These are phyloP conservation scores for Euglossa dilemma DNA, from an alignment of 1,140 invertebrate genomes.

Conservation along the genomic window DNA sequence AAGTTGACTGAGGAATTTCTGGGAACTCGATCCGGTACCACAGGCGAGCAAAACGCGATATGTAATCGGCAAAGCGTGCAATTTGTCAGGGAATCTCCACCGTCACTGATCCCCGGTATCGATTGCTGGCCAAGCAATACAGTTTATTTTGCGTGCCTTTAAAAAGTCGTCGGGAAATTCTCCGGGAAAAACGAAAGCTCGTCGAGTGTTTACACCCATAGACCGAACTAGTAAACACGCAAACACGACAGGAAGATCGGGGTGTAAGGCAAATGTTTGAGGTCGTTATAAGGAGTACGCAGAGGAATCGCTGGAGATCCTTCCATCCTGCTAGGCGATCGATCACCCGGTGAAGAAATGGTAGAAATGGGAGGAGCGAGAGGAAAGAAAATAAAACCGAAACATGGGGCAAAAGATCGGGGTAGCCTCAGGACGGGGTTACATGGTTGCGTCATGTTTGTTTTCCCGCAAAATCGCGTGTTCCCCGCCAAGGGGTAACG, in stretches of 20 bases:
- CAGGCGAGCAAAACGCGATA: fast-evolving
- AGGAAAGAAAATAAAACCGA: too few relatives aligned
- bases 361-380: too few relatives aligned
- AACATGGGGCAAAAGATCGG: too few relatives aligned
- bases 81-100: background rate
- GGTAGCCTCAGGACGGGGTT: background rate
- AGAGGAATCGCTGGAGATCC: background rate
- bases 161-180: background rate
- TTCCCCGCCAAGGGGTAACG: background rate
- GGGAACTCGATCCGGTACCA: too few relatives aligned
- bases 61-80: background rate
- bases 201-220: background rate
- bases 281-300: background rate
- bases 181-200: background rate
- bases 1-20: too few relatives aligned
- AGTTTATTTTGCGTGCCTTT: background rate
- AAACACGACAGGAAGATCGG: background rate
- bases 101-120: background rate
- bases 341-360: too few relatives aligned
- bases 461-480: too few relatives aligned
- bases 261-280: conserved; percentile 26
- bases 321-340: background rate
- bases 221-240: background rate
- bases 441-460: background rate
- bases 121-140: background rate